Evolutionary conservation across 2,113 vertebrate species (phyloP).

Genomic region (Coturnix japonica): DNA sequence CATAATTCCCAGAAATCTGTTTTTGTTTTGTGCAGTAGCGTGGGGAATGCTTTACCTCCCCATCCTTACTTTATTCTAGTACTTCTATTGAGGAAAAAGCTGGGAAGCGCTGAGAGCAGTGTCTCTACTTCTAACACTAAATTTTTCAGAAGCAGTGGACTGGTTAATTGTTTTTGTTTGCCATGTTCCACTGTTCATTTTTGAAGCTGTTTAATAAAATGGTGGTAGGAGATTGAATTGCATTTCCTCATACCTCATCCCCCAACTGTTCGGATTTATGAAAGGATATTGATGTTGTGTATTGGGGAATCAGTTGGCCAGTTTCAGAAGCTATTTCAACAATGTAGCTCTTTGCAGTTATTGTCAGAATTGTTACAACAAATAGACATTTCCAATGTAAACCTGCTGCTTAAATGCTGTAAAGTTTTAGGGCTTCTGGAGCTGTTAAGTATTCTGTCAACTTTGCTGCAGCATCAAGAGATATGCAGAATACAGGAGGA

Average conservation of each 20-base stretch:
- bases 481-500: background rate
- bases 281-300: background rate
- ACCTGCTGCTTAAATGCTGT: background rate
- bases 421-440: background rate
- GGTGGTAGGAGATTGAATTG: background rate
- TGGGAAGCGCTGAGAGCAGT: background rate
- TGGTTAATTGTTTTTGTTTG: background rate
- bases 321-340: background rate
- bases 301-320: background rate
- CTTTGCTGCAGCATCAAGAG: background rate
- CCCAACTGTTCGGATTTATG: background rate
- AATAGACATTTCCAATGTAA: background rate
- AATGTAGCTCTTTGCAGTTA: background rate
- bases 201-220: background rate
- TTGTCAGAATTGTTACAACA: background rate
- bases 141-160: background rate
- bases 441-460: background rate
- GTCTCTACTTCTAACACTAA: background rate
- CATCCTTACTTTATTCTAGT: background rate
- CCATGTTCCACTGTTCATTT: background rate
- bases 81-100: background rate
- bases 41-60: background rate
- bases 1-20: background rate
- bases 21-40: background rate
- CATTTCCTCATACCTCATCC: background rate